These are phyloP conservation scores for Ylistrum balloti DNA, from an alignment of 1,140 invertebrate genomes.

Conservation along the genomic window DNA sequence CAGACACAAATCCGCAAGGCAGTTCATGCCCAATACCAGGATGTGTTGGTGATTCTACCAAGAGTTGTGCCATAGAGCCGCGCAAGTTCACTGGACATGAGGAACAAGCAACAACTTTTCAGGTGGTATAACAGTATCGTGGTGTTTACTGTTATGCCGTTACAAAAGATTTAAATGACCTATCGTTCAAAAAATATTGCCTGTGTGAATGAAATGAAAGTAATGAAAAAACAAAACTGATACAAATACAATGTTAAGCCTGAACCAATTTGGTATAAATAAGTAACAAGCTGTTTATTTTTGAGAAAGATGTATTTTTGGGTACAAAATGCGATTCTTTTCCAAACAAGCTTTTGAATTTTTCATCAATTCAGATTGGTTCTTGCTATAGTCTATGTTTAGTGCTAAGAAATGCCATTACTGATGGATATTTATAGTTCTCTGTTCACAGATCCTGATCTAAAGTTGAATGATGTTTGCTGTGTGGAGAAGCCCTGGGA, in stretches of 20 bases:
- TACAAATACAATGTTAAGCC: not conserved
- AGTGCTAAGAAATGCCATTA: not conserved
- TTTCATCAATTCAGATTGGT: not conserved
- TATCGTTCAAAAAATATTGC: too few species aligned
- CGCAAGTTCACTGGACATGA: not conserved
- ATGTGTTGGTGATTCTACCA: not conserved
- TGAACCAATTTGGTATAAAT: not conserved
- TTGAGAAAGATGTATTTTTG: too few species aligned
- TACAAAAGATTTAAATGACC: not conserved
- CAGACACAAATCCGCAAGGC: not conserved
- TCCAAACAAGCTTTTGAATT: not conserved
- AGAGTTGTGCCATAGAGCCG: not conserved
- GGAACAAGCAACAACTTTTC: not conserved
- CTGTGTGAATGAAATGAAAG: too few species aligned
- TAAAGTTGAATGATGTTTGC: not conserved
- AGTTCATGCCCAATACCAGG: not conserved
- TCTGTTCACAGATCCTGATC: constrained; percentile 16
- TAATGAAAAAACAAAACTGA: not conserved
- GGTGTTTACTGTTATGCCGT: constrained; percentile 1
- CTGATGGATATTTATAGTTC: not conserved
- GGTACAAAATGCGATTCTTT: too few species aligned
- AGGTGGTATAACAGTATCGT: constrained; percentile 30
- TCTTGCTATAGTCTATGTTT: not conserved
- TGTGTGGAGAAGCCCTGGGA: not conserved
- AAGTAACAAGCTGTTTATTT: not conserved